phyloP scores from a whole-genome alignment of 2,888 invertebrate genomes.

The Pristionchus fissidentatus region DNA sequence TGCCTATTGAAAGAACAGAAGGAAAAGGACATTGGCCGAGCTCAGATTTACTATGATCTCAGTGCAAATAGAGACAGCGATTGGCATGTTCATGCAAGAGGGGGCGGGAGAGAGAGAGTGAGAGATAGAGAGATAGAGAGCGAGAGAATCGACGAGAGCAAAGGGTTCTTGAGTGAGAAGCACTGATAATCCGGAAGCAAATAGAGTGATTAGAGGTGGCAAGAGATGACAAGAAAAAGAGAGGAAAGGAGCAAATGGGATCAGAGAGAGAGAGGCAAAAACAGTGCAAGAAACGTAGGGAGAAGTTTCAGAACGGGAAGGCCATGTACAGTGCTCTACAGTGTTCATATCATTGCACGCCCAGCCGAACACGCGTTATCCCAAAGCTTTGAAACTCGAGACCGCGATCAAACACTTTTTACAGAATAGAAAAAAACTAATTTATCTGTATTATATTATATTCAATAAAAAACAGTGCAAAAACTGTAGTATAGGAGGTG shows the following conservation, averaged over 20 bases:
- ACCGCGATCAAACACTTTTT: no score
- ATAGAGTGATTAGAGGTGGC: conserved; percentile 40
- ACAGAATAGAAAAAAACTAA: no score
- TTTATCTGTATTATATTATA: no score
- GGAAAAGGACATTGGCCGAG: neutral
- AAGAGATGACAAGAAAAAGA: no score
- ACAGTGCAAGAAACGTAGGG: neutral
- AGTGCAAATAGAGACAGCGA: neutral
- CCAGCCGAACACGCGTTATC: no score
- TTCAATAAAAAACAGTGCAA: no score
- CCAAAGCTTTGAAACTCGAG: no score
- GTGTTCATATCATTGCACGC: no score
- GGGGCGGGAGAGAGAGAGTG: neutral
- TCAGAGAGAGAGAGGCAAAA: conserved; percentile 4
- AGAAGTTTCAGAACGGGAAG: neutral
- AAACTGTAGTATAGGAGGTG: no score
- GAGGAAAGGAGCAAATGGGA: conserved; percentile 14
- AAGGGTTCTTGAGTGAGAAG: conserved; percentile 1
- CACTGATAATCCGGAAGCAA: neutral
- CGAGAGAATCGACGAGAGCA: neutral
- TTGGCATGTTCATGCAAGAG: neutral
- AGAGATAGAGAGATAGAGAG: neutral
- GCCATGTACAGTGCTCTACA: neutral
- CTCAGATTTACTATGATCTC: conserved; percentile 8
- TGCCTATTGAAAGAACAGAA: neutral